A percentile compares a stretch with the other conserved stretches of the same genome.
phyloP scores from a whole-genome alignment of 2,113 vertebrate genomes.

The Jacana jacana region DNA sequence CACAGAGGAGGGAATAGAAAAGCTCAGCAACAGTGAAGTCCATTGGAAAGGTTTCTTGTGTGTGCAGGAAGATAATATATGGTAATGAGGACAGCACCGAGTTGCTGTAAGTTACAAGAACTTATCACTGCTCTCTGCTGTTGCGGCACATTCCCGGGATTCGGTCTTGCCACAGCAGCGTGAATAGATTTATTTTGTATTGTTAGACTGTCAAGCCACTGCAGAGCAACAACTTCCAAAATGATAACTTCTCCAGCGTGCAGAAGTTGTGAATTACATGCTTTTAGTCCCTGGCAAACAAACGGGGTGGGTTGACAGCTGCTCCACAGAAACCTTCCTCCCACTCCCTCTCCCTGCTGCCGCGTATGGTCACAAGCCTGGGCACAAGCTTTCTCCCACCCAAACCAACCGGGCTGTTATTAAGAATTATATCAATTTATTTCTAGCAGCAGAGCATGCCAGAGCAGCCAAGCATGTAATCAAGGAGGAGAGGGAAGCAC shows the following conservation, averaged over 20 bases:
- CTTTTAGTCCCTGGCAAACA: constrained; percentile 23
- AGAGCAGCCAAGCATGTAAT: background rate
- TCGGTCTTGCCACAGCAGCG: constrained; percentile 63
- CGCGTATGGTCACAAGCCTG: background rate
- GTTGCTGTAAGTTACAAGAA: constrained; percentile 62
- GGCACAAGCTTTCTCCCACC: background rate
- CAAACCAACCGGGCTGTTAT: background rate
- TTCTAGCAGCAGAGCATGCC: background rate
- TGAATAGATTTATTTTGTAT: constrained; percentile 78
- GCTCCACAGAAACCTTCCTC: background rate
- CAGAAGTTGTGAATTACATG: constrained; percentile 69
- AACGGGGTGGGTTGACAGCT: background rate
- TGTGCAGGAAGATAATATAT: constrained; percentile 64
- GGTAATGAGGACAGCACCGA: constrained; percentile 57
- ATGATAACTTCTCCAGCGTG: constrained; percentile 60
- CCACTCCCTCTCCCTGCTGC: background rate
- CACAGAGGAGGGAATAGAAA: constrained; percentile 7
- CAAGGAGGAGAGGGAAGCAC: background rate
- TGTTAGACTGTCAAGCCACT: constrained; percentile 75
- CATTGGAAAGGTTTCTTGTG: constrained; percentile 8
- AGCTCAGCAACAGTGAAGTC: background rate
- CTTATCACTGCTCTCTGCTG: constrained; percentile 70
- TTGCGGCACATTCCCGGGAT: constrained; percentile 62
- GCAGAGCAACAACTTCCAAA: constrained; percentile 72
- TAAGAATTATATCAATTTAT: constrained; percentile 14